Conservation (phyloP, 2,113 vertebrate genomes). For the Planiliza haematocheilus region DNA sequence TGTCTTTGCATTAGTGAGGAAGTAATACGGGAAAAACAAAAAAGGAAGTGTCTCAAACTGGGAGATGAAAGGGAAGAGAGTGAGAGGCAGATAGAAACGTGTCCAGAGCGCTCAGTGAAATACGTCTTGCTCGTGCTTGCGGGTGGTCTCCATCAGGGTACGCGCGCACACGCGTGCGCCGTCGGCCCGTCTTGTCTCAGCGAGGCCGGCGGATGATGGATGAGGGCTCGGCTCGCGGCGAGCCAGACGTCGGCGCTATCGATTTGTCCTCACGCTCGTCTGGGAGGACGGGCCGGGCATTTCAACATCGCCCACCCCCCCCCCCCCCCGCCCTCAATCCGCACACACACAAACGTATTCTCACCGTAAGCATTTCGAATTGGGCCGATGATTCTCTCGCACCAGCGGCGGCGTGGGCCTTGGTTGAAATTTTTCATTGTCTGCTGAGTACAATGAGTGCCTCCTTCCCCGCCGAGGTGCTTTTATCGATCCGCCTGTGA, state of each 20-base stretch:
- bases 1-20: constrained; percentile 77
- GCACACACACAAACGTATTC: constrained; percentile 2
- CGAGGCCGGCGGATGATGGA: constrained; percentile 72
- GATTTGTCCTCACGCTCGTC: constrained; percentile 79
- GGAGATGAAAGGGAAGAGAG: constrained; percentile 13
- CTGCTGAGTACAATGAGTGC: constrained; percentile 46
- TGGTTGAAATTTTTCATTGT: constrained; percentile 55
- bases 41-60: constrained; percentile 12
- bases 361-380: constrained; percentile 47
- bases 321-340: constrained; percentile 1
- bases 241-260: constrained; percentile 69
- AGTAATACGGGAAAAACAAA: constrained; percentile 11
- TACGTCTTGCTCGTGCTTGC: constrained; percentile 30
- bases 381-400: constrained; percentile 43
- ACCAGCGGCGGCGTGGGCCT: constrained; percentile 26
- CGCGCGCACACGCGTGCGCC: constrained; percentile 2
- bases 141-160: constrained; percentile 61
- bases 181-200: constrained; percentile 42
- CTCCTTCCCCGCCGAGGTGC: constrained; percentile 44
- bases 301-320: no score
- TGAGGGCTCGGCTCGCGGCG: constrained; percentile 66
- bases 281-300: constrained; percentile 46
- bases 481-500: constrained; percentile 72
- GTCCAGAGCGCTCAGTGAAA: constrained; percentile 11
- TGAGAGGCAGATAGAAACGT: constrained; percentile 48